Evolutionary conservation across 2,888 invertebrate genomes (phyloP).

Genomic region (Acrocyrtus sp.): DNA sequence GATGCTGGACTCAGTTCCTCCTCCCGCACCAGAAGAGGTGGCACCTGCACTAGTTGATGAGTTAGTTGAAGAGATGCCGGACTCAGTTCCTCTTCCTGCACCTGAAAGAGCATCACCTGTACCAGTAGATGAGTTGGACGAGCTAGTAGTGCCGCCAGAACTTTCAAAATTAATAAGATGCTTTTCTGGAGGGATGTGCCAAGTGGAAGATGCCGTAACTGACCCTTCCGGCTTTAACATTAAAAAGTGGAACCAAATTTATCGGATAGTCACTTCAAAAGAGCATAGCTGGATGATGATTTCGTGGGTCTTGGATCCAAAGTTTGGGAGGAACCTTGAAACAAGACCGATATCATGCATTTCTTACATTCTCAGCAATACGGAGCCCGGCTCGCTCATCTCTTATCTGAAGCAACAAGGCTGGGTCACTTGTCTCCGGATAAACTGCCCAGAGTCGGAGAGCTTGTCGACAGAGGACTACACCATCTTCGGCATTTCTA

Average conservation of each 20-base stretch:
- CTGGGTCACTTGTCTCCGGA: conserved; percentile 11
- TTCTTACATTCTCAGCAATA: conserved; percentile 15
- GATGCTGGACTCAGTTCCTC: no score
- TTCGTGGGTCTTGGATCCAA: conserved; percentile 12
- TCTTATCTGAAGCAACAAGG: conserved; percentile 29
- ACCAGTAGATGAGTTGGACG: no score
- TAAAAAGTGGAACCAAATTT: conserved; percentile 30
- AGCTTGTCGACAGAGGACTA: conserved; percentile 1
- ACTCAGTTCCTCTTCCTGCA: no score
- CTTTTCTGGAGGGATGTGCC: no score
- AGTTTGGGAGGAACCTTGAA: conserved; percentile 12
- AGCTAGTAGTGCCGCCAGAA: no score
- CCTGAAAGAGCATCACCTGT: no score
- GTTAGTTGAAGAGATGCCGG: no score
- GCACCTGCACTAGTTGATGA: no score
- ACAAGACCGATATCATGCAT: conserved; percentile 27
- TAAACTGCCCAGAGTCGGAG: background rate
- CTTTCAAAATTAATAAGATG: no score
- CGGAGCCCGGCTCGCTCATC: conserved; percentile 10
- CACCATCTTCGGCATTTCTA: background rate
- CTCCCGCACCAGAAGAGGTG: no score
- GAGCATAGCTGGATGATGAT: conserved; percentile 8
- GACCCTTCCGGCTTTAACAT: no score
- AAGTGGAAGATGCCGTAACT: no score
- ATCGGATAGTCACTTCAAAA: background rate